A percentile compares a stretch with the other conserved stretches of the same genome.
phyloP scores from a whole-genome alignment of 2,797 vertebrate species.

The Lepidocolaptes lacrymiger region DNA sequence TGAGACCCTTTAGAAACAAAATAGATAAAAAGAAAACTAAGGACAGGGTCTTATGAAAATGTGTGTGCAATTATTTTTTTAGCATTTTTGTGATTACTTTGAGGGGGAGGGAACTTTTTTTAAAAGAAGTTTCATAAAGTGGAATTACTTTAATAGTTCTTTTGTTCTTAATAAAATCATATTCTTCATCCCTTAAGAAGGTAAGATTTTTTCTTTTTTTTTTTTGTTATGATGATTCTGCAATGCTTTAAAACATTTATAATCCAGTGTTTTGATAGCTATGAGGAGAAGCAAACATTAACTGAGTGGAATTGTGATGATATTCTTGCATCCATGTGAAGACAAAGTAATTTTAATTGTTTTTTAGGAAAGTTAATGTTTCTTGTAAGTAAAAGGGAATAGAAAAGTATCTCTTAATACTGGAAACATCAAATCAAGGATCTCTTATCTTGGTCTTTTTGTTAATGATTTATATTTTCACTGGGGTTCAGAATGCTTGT shows the following conservation, averaged over 20 bases:
- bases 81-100: neutral
- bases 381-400: neutral
- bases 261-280: neutral
- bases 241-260: neutral
- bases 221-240: neutral
- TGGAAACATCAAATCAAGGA: constrained; percentile 27
- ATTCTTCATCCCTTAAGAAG: neutral
- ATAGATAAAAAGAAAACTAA: neutral
- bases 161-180: neutral
- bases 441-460: constrained; percentile 35
- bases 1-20: neutral
- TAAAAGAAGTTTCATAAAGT: neutral
- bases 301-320: neutral
- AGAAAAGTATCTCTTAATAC: neutral
- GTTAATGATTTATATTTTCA: constrained; percentile 61
- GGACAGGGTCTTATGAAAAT: neutral
- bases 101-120: neutral
- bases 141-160: neutral
- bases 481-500: neutral
- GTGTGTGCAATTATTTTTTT: neutral
- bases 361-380: neutral
- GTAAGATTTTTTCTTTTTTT: neutral
- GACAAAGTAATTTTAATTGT: neutral
- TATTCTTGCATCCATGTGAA: neutral
- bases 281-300: neutral